Evolutionary conservation across 1,140 invertebrate genomes (phyloP).

Genomic region (Habropoda laboriosa): DNA sequence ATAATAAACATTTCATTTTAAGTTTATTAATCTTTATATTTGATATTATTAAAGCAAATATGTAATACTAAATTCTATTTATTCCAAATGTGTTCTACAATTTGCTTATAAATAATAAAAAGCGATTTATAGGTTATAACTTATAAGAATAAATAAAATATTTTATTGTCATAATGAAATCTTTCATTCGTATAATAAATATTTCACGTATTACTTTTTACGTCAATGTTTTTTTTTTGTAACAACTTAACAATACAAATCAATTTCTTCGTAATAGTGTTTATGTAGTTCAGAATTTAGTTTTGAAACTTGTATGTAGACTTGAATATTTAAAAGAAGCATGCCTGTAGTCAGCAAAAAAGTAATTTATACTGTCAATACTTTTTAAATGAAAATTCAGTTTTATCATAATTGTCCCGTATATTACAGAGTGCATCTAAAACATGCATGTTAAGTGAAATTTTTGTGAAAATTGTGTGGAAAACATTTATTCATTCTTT

Average conservation of each 20-base stretch:
- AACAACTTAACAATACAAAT: not conserved
- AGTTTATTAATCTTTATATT: too few relatives aligned
- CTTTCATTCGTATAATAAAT: not conserved
- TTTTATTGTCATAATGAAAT: not conserved
- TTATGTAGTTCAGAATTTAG: not conserved
- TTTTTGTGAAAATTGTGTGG: too few relatives aligned
- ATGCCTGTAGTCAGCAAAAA: conserved; percentile 15
- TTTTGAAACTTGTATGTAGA: conserved; percentile 4
- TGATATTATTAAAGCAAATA: too few relatives aligned
- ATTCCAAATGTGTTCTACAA: too few relatives aligned
- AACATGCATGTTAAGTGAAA: too few relatives aligned
- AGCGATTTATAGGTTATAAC: too few relatives aligned
- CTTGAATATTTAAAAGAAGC: not conserved
- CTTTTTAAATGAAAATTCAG: not conserved
- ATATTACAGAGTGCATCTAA: too few relatives aligned
- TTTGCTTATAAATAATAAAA: too few relatives aligned
- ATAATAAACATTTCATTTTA: too few relatives aligned
- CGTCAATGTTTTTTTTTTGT: not conserved
- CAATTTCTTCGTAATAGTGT: not conserved
- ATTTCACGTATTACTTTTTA: conserved; percentile 14
- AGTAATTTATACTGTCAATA: not conserved
- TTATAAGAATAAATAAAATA: not conserved
- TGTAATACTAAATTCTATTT: too few relatives aligned
- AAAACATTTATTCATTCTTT: too few relatives aligned
- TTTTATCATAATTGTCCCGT: not conserved